A percentile compares a stretch with the other conserved stretches of the same genome.
Evolutionary conservation across 2,113 vertebrate species (phyloP).

Genomic region (Oryctolagus cuniculus): DNA sequence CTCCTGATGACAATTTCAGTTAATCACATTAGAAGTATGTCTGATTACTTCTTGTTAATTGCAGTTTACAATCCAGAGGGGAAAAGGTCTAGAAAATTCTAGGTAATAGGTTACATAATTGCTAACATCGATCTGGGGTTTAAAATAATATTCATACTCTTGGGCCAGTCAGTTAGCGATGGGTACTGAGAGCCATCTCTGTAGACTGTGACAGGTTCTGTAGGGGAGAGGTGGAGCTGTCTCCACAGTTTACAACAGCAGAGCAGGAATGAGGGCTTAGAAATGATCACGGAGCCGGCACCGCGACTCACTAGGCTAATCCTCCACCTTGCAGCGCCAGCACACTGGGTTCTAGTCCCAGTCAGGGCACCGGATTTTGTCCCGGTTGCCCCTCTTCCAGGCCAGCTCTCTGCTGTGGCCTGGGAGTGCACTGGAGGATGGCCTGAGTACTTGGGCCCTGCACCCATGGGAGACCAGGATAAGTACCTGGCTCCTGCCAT

Average conservation of each 20-base stretch:
- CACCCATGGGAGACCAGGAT: no score
- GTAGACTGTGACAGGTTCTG: neutral
- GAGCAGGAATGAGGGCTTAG: neutral
- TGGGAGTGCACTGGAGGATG: no score
- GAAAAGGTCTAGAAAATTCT: slow-evolving; percentile 31
- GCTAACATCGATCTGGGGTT: slow-evolving; percentile 26
- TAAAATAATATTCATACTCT: neutral
- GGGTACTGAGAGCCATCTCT: neutral
- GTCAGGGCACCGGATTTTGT: no score
- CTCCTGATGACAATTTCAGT: slow-evolving; percentile 59
- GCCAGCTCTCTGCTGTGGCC: no score
- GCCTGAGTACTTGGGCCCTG: no score
- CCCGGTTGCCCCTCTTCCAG: no score
- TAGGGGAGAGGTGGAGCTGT: neutral
- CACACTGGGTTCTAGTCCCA: no score
- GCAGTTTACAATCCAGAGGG: neutral
- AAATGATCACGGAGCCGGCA: neutral
- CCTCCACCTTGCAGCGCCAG: no score
- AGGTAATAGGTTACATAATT: slow-evolving; percentile 49
- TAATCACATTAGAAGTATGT: slow-evolving; percentile 66
- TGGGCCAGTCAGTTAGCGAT: neutral
- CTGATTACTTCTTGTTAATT: slow-evolving; percentile 75
- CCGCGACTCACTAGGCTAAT: no score
- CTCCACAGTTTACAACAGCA: neutral
- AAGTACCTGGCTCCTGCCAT: no score